These are phyloP conservation scores for Coregonus clupeaformis DNA, from an alignment of 2,113 vertebrate genomes.

Conservation along the genomic window DNA sequence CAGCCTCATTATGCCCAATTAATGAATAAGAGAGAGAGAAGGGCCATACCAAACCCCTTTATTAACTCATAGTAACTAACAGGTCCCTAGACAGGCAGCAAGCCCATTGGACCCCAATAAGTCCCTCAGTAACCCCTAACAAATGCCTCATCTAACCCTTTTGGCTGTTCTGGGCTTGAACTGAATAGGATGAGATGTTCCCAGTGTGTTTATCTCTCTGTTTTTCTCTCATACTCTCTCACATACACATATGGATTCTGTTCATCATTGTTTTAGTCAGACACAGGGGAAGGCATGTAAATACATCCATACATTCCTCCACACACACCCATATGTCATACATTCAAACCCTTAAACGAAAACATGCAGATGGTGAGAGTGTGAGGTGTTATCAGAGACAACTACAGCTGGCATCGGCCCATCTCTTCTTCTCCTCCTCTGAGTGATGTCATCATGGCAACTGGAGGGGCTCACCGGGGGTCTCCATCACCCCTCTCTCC, in stretches of 20 bases:
- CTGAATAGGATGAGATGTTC: neutral
- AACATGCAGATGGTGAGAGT: conserved; percentile 30
- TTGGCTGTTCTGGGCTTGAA: too few species aligned
- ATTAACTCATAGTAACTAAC: neutral
- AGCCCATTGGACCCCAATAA: neutral
- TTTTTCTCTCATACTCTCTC: neutral
- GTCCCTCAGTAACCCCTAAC: neutral
- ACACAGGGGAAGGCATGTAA: conserved; percentile 18
- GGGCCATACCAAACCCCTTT: conserved; percentile 2
- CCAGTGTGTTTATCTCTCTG: neutral
- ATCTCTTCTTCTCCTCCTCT: conserved; percentile 1
- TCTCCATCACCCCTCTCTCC: neutral
- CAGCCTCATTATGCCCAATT: conserved; percentile 28
- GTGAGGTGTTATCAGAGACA: conserved; percentile 4
- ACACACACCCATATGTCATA: conserved; percentile 27
- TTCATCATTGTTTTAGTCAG: neutral
- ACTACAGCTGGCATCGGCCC: conserved; percentile 8
- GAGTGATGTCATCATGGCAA: conserved; percentile 46
- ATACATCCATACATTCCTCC: conserved; percentile 20
- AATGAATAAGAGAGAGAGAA: conserved; percentile 19
- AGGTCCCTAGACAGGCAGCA: neutral
- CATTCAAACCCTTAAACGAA: conserved; percentile 9
- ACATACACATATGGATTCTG: neutral
- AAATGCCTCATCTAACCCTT: too few species aligned
- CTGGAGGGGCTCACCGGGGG: conserved; percentile 22